Evolutionary conservation across 2,888 invertebrate genomes (phyloP), one percentile per base, ranked within the genome.

Genomic region (Pachydiplax longipennis): DNA sequence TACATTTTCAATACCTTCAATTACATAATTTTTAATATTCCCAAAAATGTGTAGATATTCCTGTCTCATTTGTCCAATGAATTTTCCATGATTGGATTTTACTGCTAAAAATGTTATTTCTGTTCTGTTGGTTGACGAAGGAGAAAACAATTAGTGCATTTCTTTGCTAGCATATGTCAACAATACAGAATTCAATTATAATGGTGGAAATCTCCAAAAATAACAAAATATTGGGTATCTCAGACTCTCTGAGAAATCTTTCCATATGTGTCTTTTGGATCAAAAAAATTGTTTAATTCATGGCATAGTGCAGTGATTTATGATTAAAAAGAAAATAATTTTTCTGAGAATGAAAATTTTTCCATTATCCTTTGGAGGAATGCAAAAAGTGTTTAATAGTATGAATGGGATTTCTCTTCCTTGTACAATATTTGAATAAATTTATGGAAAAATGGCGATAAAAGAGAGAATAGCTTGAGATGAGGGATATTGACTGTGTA

Each of bases 401-500:
- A 61, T 87, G 87, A 87, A 61, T 87, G 87, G 73, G 61, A 87
- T 61, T 87, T 87, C 87, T 81, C 81, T 61, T 37, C 81, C 58
- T 87, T 87, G 87, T 87, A 87, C 87, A 61, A 87, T 87, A 87
- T 87, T 87, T 87, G 87, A 87, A 61, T 22, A 87, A 61, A 61
- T 58, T 87, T 61, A 87, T 87, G 87, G 87, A 87, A 61, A 65
- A 87, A 87, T 37, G 61, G 61, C 58, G 37, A 61, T 61, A 87
- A 35, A 58, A n/a, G 61, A 61, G 83, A 83, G 58, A 44, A 44
- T 31, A 87, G 87, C 22, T 87, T 87, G 61, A 53, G 15, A 87
- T 61, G 87, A 87, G 61, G 87, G 87, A 61, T 87, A 87, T 87
- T 61, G 87, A 87, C 37, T 87, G 87, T 87, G 87, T 87, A 87